phyloP scores from a whole-genome alignment of 2,888 invertebrate genomes.

The Cryptus viduatorius region DNA sequence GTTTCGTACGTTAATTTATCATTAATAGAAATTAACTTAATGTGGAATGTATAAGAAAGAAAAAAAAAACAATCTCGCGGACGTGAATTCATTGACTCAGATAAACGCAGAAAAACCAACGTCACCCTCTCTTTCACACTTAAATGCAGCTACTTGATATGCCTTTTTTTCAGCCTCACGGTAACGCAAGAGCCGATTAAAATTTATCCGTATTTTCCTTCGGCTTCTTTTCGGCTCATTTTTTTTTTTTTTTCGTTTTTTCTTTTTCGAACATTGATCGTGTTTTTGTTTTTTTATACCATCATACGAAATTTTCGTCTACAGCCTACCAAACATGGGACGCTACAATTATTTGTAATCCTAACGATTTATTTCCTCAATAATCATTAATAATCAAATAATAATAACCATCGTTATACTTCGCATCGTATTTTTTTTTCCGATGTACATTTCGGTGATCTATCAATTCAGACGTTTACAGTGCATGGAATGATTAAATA shows the following conservation, averaged over 20 bases:
- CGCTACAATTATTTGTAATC: conserved; percentile 69
- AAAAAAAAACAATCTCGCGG: conserved; percentile 35
- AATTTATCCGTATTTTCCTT: conserved; percentile 38
- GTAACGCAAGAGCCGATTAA: conserved; percentile 40
- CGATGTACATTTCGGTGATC: conserved; percentile 47
- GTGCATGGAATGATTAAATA: conserved; percentile 74
- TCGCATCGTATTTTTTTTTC: conserved; percentile 56
- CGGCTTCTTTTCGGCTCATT: conserved; percentile 10
- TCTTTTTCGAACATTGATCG: conserved; percentile 43
- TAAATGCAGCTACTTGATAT: conserved; percentile 71
- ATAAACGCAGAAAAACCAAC: conserved; percentile 59
- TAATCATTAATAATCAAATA: conserved; percentile 65
- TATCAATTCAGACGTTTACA: conserved; percentile 69
- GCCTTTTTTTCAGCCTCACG: conserved; percentile 63
- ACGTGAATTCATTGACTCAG: conserved; percentile 25
- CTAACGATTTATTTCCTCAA: conserved; percentile 68
- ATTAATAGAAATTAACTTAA: not conserved
- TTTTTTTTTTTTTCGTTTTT: conserved; percentile 17
- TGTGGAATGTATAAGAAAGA: conserved; percentile 30
- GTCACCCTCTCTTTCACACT: conserved; percentile 53
- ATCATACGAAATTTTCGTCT: conserved; percentile 57
- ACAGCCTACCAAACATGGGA: conserved; percentile 75
- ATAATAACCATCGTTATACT: conserved; percentile 38
- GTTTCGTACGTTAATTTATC: not conserved
- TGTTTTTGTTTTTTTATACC: conserved; percentile 11